Conservation (phyloP, 2,113 vertebrate genomes). For the Elaphurus davidianus region DNA sequence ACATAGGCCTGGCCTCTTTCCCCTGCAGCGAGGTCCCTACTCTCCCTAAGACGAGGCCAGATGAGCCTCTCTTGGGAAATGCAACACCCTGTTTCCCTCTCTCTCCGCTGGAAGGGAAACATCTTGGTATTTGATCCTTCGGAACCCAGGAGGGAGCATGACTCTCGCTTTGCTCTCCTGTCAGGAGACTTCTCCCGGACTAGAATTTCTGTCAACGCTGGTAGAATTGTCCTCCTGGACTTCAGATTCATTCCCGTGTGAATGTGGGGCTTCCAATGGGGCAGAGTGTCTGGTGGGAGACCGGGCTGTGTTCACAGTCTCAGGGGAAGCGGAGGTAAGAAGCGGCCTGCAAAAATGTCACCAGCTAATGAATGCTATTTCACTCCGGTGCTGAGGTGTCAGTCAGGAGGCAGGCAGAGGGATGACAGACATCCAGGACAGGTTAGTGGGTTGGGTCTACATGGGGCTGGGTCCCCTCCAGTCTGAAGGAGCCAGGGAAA, state of each 20-base stretch:
- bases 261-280: not conserved
- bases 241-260: not conserved
- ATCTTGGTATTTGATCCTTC: not conserved
- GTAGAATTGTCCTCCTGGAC: not conserved
- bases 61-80: not conserved
- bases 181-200: not conserved
- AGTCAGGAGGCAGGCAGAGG: not conserved
- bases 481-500: not conserved
- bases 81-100: not conserved
- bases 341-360: constrained; percentile 68
- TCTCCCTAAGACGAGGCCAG: not conserved
- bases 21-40: not conserved
- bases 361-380: constrained; percentile 27
- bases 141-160: not conserved
- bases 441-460: not conserved
- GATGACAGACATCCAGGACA: not conserved
- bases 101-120: too few species aligned
- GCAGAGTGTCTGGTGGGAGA: not conserved
- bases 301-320: not conserved
- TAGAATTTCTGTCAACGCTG: not conserved
- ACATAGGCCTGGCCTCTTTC: not conserved
- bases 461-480: not conserved
- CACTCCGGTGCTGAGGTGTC: not conserved
- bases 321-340: constrained; percentile 54
- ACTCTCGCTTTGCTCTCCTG: not conserved